Conservation (phyloP, 2,888 invertebrate species). For the Xestia xanthographa region DNA sequence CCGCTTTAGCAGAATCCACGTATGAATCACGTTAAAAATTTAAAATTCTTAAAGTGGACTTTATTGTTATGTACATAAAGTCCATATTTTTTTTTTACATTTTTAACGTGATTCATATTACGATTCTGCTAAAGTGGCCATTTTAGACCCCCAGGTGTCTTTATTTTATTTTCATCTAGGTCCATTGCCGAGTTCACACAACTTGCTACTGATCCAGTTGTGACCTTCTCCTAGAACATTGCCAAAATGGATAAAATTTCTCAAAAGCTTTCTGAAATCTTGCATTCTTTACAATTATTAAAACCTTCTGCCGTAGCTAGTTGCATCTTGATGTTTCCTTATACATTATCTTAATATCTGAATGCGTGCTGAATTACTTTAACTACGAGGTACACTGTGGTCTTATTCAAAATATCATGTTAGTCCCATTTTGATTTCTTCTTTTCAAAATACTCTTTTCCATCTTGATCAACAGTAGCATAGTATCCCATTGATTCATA, state of each 20-base stretch:
- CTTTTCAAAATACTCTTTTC: constrained; percentile 93
- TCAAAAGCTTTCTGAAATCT: background rate
- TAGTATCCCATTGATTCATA: constrained; percentile 95
- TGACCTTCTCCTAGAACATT: background rate
- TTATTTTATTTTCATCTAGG: background rate
- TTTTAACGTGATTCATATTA: too few relatives aligned
- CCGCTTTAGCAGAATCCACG: too few relatives aligned
- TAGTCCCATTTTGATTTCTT: constrained; percentile 95
- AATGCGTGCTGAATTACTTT: background rate
- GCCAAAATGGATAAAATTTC: background rate
- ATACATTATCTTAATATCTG: background rate
- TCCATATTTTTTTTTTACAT: too few relatives aligned
- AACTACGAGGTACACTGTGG: background rate
- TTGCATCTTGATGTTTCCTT: background rate
- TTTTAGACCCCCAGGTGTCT: too few relatives aligned
- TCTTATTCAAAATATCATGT: constrained; percentile 36
- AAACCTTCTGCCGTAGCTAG: background rate
- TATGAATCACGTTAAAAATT: too few relatives aligned
- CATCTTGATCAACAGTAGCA: constrained; percentile 94
- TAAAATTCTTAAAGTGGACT: too few relatives aligned
- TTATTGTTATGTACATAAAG: too few relatives aligned
- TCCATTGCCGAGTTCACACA: background rate
- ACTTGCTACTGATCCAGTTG: background rate
- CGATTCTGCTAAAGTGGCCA: too few relatives aligned
- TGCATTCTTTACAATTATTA: background rate